Evolutionary conservation across 1,140 invertebrate species (phyloP), one percentile per base, ranked within the genome.

Genomic region (Trichonephila inaurata): DNA sequence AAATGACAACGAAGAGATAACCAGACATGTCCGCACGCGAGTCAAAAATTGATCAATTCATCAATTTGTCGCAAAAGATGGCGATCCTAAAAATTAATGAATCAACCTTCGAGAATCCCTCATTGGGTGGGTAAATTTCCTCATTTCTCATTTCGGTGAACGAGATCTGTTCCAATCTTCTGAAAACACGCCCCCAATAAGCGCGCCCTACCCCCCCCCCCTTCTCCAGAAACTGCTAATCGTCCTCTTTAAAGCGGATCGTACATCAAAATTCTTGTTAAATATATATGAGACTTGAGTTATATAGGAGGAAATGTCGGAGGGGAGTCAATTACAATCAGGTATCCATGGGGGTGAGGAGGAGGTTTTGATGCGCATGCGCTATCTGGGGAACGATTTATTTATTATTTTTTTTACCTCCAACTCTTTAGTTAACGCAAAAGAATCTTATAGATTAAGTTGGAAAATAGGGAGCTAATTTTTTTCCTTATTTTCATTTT

Each of bases 221-320:
- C 72, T 5, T n/a, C 7, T 33, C 61, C 21, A 21, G 33, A 62
- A 64, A 40, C 86, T 88, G 86, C 86, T 88, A 88, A 88, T 88
- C 86, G 86, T 44, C 62, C 40, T 88, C 86, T 88, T 88, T 88
- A 88, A 66, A 66, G 61, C 62, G 12, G 60, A 66, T 88, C 86
- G 86, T 88, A 88, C 86, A 88, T 88, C 86, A 88, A 88, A 66
- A 44, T 66, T 88, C 86, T 66, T 88, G 86, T 88, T 88, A 88
- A 88, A 88, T 33, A 88, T 88, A 64, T 62, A 88, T 88, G 86
- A 88, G 86, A 51, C 19, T 33, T 62, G 86, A 66, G 62, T 58
- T 40, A 21, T 28, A 51, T 51, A 51, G 51, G 86, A 18, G 21
- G 44, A 60, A n/a, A 61, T 18, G 21, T 61, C 24, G 44, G 51